phyloP scores from a whole-genome alignment of 2,888 invertebrate species.

The Apodemia hepburni region DNA sequence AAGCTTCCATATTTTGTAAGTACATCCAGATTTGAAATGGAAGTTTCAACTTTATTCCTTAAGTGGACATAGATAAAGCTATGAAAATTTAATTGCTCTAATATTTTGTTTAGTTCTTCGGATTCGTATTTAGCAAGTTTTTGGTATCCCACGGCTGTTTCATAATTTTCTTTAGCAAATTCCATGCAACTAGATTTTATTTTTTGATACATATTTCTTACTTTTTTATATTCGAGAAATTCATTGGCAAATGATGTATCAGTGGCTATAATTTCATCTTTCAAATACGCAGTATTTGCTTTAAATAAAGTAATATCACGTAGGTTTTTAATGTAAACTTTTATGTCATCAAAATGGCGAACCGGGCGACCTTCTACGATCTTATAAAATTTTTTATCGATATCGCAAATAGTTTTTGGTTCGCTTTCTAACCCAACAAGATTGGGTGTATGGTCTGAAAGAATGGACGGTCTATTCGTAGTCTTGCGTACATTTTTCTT shows the following conservation, averaged over 20 bases:
- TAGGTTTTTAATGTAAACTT: constrained; percentile 39
- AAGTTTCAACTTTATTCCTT: constrained; percentile 35
- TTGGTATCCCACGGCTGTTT: constrained; percentile 34
- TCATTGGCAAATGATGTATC: constrained; percentile 32
- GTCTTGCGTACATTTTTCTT: constrained; percentile 26
- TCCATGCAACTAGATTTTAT: constrained; percentile 34
- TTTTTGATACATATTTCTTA: constrained; percentile 25
- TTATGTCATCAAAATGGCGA: constrained; percentile 37
- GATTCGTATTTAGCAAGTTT: constrained; percentile 30
- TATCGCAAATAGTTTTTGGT: constrained; percentile 38
- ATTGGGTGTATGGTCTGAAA: neutral
- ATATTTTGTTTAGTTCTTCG: constrained; percentile 26
- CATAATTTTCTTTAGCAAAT: constrained; percentile 37
- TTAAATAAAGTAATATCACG: constrained; percentile 38
- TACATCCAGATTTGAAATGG: constrained; percentile 35
- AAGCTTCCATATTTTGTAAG: constrained; percentile 38
- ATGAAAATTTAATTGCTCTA: constrained; percentile 34
- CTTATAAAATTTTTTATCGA: constrained; percentile 41
- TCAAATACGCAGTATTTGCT: constrained; percentile 39
- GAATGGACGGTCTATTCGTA: constrained; percentile 29
- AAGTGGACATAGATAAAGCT: constrained; percentile 36
- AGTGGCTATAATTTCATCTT: constrained; percentile 39
- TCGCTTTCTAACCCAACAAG: constrained; percentile 23
- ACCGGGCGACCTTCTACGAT: constrained; percentile 42
- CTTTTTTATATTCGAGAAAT: constrained; percentile 31